Conservation (phyloP, 2,888 invertebrate genomes). For the Hirtodrosophila histrioides region DNA sequence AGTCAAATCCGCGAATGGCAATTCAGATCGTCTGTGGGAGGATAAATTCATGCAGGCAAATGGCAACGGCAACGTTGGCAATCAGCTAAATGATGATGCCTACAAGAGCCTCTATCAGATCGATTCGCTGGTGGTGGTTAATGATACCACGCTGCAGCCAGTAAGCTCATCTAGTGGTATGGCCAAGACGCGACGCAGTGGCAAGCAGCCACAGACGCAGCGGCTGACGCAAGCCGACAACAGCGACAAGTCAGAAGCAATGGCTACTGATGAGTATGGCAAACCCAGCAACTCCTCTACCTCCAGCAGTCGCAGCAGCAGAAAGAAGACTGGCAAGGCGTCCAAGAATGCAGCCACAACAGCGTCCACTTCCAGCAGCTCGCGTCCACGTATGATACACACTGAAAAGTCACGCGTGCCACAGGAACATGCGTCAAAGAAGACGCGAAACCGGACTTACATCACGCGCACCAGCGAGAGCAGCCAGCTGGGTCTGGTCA, state of each 20-base stretch:
- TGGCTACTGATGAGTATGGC: background rate
- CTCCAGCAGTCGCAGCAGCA: conserved; percentile 55
- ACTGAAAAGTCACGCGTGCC: conserved; percentile 88
- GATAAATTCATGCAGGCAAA: conserved; percentile 77
- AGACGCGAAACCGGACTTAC: conserved; percentile 85
- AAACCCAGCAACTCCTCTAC: conserved; percentile 20
- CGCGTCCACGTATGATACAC: conserved; percentile 91
- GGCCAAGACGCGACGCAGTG: conserved; percentile 50
- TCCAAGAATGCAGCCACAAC: conserved; percentile 25
- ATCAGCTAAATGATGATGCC: conserved; percentile 79
- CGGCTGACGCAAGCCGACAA: conserved; percentile 2
- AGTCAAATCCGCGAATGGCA: conserved; percentile 44
- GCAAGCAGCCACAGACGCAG: conserved; percentile 31
- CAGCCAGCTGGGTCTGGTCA: conserved; percentile 60
- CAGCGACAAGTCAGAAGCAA: conserved; percentile 11
- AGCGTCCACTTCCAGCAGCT: conserved; percentile 70
- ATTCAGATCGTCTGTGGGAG: conserved; percentile 79
- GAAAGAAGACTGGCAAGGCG: conserved; percentile 45
- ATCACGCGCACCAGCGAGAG: conserved; percentile 79
- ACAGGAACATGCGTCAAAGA: conserved; percentile 84
- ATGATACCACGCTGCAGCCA: conserved; percentile 62
- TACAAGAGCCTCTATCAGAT: conserved; percentile 85
- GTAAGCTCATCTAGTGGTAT: conserved; percentile 39
- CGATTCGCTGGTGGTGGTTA: conserved; percentile 82
- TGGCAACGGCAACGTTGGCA: conserved; percentile 19